phyloP scores from a whole-genome alignment of 2,888 invertebrate species.

The Sphinx pinastri region DNA sequence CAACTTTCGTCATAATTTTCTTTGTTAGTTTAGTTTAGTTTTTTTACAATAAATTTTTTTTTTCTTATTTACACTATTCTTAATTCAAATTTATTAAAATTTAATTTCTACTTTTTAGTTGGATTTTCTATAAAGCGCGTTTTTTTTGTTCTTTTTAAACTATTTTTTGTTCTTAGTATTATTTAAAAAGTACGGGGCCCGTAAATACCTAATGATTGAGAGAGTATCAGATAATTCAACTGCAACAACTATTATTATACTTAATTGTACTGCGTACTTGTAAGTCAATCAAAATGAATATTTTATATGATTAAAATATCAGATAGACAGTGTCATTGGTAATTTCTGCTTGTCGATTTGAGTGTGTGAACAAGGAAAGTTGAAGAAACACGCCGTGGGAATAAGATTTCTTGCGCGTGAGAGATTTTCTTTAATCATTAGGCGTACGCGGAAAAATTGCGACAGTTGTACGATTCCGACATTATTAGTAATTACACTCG shows the following conservation, averaged over 20 bases:
- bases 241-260: too few species aligned
- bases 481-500: constrained; percentile 45
- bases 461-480: constrained; percentile 55
- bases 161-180: too few species aligned
- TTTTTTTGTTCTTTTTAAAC: too few species aligned
- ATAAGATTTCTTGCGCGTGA: constrained; percentile 71
- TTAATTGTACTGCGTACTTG: background rate
- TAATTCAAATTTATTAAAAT: too few species aligned
- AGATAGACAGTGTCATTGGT: constrained; percentile 37
- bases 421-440: constrained; percentile 57
- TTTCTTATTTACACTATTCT: too few species aligned
- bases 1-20: constrained; percentile 26
- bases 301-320: background rate
- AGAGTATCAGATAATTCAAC: too few species aligned
- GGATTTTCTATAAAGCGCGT: too few species aligned
- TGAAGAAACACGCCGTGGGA: constrained; percentile 67
- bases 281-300: background rate
- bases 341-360: constrained; percentile 47
- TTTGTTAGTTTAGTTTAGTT: background rate
- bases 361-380: constrained; percentile 66
- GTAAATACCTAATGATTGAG: too few species aligned
- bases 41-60: too few species aligned
- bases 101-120: too few species aligned
- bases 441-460: constrained; percentile 56
- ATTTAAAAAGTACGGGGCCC: too few species aligned